Evolutionary conservation across 1,140 invertebrate genomes (phyloP), one percentile per base, ranked within the genome.

Genomic region (Heliconius hewitsoni): DNA sequence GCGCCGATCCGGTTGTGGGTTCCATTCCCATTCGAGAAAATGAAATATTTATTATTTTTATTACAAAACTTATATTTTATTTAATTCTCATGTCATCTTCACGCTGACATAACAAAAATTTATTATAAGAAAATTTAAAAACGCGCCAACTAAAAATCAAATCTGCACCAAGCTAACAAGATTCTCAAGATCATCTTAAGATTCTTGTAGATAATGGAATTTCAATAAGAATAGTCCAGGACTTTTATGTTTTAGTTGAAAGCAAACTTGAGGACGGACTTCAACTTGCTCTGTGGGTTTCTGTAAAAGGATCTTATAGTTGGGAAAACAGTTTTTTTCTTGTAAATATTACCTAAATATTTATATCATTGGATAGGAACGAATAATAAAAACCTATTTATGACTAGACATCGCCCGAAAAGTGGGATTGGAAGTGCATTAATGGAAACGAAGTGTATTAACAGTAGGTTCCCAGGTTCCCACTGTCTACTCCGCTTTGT

Each of bases 221-320:
- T 66, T 66, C 60, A 66, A 66, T 66, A 66, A 66, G 27, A 66
- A 66, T 66, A 66, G 60, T 27, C 23, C 27, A 66, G 60, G 30
- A 30, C 60, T 66, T 66, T 66, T 30, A 66, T 66, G 60, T 66
- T 66, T 66, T 66, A 66, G 13, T 66, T 66, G 60, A 66, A 66
- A 66, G 60, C 60, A 66, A 66, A 57, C 19, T 57, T n/a, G 55
- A 6, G 19, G 55, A 57, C 55, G 8, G n/a, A 57, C 55, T 57
- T 57, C 5, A 19, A n/a, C 19, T 57, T 23, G 55, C 5, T 57
- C 19, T 57, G 55, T 57, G 55, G 55, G 19, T 18, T n/a, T n/a
- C 55, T 57, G 55, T n/a, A 57, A n/a, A 8, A 57, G 19, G 19
- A 57, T 57, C 19, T 23, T 23, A 57, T n/a, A 57, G 3, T 57